Evolutionary conservation across 2,888 invertebrate genomes (phyloP), one percentile per base, ranked within the genome.

Genomic region (Fragum sueziense): DNA sequence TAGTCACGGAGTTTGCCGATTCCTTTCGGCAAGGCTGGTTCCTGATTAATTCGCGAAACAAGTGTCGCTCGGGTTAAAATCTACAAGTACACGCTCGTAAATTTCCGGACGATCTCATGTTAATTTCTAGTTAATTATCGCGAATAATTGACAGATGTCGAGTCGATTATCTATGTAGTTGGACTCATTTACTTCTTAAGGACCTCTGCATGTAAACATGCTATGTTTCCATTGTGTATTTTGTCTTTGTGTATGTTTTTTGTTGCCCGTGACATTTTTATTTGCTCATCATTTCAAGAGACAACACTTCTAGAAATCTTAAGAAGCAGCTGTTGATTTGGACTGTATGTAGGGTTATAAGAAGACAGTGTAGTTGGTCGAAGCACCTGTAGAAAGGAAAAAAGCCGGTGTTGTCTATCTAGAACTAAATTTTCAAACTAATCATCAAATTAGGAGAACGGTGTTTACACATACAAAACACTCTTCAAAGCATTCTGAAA

Each of bases 11-110:
- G 65, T 65, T 65, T 65, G 41, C 65, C 65, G 65, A 65, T 41
- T 65, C 65, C 65, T 65, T 65, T 65, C 65, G 65, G 65, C 65
- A 65, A 65, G 37, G 41, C 65, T 65, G 41, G 65, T 65, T 65
- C 41, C 65, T 41, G 37, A 41, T 41, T 65, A 41, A 65, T 41
- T 27, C 41, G 37, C 37, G 7, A 41, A 37, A 41, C 65, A 41
- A 65, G 65, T 65, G 65, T 65, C 65, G 65, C 41, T 25, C 22
- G 41, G 65, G 65, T 65, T 65, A 25, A 25, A 65, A 65, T 41
- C 65, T 41, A 65, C 65, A 65, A 65, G 65, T 65, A 34, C 65
- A 65, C 65, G 65, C 65, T 65, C 65, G 27, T 65, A 65, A 65
- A 65, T 65, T 65, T 65, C 65, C 65, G 65, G 65, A 65, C 65